Conservation (phyloP, 2,113 vertebrate species). For the Falcunculus frontatus region DNA sequence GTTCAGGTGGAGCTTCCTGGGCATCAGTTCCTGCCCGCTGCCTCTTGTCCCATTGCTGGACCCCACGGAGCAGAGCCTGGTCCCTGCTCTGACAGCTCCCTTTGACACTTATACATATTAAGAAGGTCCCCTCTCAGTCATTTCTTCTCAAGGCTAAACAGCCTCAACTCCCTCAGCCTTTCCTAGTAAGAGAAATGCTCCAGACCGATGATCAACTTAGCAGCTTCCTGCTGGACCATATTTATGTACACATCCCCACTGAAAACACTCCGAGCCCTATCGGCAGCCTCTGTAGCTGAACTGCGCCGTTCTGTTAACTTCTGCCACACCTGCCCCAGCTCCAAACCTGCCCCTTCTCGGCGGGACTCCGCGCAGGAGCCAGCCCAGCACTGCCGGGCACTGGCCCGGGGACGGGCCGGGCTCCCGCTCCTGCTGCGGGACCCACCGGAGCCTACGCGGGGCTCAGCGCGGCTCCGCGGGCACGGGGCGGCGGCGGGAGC, state of each 20-base stretch:
- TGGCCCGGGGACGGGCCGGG: not conserved
- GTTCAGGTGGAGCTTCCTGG: not conserved
- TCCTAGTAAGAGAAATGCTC: not conserved
- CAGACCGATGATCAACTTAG: not conserved
- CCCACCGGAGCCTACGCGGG: not conserved
- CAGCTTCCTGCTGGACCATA: not conserved
- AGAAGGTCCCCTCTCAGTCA: not conserved
- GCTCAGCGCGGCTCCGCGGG: not conserved
- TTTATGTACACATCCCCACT: fast-evolving
- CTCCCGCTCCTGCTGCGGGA: not conserved
- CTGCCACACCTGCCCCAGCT: not conserved
- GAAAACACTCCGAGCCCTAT: fast-evolving
- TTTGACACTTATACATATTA: not conserved
- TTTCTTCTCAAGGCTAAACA: not conserved
- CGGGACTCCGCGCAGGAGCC: not conserved
- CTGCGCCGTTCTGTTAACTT: fast-evolving
- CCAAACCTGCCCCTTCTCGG: not conserved
- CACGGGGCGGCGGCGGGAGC: not conserved
- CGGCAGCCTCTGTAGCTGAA: fast-evolving
- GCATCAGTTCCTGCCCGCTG: not conserved
- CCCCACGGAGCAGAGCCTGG: not conserved
- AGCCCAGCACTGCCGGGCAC: not conserved
- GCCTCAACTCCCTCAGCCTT: not conserved
- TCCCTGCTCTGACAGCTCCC: not conserved
- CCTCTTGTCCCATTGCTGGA: not conserved